A percentile compares a stretch with the other conserved stretches of the same genome.
phyloP scores from a whole-genome alignment of 2,113 vertebrate species.

The Oreochromis niloticus region DNA sequence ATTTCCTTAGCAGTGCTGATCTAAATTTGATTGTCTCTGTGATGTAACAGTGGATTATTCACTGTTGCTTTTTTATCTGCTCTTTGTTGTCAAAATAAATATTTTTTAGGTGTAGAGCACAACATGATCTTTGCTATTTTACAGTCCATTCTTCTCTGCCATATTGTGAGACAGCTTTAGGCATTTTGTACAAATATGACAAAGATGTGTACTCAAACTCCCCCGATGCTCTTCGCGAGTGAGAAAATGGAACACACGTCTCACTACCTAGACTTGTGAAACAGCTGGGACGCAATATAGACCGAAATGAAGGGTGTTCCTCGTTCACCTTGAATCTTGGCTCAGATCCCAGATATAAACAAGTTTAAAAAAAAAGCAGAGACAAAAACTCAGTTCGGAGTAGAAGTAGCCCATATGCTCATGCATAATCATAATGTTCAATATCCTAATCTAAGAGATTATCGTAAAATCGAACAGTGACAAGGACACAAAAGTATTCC shows the following conservation, averaged over 20 bases:
- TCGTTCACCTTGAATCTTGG: constrained; percentile 65
- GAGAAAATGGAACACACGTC: constrained; percentile 26
- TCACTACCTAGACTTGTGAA: constrained; percentile 41
- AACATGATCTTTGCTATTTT: not conserved
- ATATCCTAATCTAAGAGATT: constrained; percentile 69
- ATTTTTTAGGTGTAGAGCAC: not conserved
- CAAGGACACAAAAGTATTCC: constrained; percentile 60
- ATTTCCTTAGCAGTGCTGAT: constrained; percentile 6
- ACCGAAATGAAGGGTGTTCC: constrained; percentile 47
- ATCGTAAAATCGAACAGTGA: constrained; percentile 60
- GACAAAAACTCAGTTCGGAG: constrained; percentile 22
- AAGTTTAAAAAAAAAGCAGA: constrained; percentile 33
- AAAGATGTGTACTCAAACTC: constrained; percentile 32
- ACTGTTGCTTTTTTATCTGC: not conserved
- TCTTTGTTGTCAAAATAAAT: not conserved
- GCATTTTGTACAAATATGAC: constrained; percentile 44
- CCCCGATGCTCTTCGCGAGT: constrained; percentile 1
- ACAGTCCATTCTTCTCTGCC: not conserved
- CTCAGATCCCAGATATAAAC: constrained; percentile 49
- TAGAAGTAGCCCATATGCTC: constrained; percentile 59
- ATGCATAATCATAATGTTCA: constrained; percentile 67
- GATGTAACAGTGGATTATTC: not conserved
- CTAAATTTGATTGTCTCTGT: not conserved
- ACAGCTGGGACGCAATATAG: constrained; percentile 58
- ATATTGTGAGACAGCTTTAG: not conserved